phyloP scores from a whole-genome alignment of 1,140 invertebrate species.

The Subanguina moxae region DNA sequence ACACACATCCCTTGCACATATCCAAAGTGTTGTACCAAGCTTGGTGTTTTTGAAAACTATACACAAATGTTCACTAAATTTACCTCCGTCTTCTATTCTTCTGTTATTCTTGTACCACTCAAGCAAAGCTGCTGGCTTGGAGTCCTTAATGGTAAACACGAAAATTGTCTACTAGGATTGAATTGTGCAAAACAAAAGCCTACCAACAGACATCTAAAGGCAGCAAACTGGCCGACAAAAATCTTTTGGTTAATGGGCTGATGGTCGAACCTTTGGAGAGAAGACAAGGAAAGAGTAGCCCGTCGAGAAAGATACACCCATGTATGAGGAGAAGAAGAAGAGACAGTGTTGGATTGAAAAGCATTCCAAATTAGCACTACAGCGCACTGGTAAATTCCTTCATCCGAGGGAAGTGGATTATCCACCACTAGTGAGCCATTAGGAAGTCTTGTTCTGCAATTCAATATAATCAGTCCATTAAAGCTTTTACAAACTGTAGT shows the following conservation, averaged over 20 bases:
- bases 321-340: conserved; percentile 15
- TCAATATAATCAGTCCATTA: not conserved
- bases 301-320: conserved; percentile 39
- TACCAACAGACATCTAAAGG: conserved; percentile 36
- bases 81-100: conserved; percentile 21
- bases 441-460: conserved; percentile 23
- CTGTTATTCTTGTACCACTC: conserved; percentile 43
- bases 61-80: conserved; percentile 1
- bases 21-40: no score
- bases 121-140: conserved; percentile 27
- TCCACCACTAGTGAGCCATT: conserved; percentile 36
- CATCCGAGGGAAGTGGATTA: conserved; percentile 20
- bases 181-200: conserved; percentile 16
- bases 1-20: no score
- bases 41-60: no score
- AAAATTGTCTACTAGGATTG: not conserved
- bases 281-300: conserved; percentile 18
- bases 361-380: conserved; percentile 1
- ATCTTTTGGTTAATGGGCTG: conserved; percentile 39
- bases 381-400: conserved; percentile 41
- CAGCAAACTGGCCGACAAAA: conserved; percentile 25
- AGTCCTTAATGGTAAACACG: conserved; percentile 35
- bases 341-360: not conserved
- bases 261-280: conserved; percentile 27
- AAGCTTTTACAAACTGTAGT: not conserved